Evolutionary conservation across 2,797 vertebrate species (phyloP), one percentile per base, ranked within the genome.

Genomic region (Diceros bicornis): DNA sequence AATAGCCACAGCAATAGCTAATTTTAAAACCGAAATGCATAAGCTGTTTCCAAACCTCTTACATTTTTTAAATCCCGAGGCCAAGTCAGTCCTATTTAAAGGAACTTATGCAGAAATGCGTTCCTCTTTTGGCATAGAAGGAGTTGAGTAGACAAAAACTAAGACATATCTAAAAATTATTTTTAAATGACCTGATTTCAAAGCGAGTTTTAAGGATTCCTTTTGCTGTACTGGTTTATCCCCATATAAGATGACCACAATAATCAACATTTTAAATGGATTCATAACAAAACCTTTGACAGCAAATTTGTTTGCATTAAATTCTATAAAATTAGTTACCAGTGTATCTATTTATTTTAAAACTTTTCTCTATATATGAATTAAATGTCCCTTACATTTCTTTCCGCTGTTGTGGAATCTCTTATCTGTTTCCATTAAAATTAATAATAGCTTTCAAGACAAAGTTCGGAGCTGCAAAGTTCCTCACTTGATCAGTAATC

Each of bases 401-500:
- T 94, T 94, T 92, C 72, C 90, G 16, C 59, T 96, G 32, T 95
- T 93, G 91, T 59, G 50, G 88, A 89, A 34, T 89, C 64, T 88
- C 90, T 94, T 94, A 91, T 62, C 82, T 91, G 29, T 89, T 92
- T 96, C 95, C 84, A 32, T 97, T 97, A 96, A 97, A 96, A 92
- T 93, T 97, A 97, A 96, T 93, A 94, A 93, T 96, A 95, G 78
- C 88, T 97, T 96, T 96, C 79, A 89, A 97, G 89, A 71, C 71
- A 91, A 89, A 88, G 92, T 96, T 98, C 97, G 98, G 97, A 97
- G 91, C 94, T 97, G 61, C 97, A 71, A 98, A 98, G 88, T 98
- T 98, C 84, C 82, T 98, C 96, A 90, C 98, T 98, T 98, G 96
- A 96, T 98, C 97, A 96, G 37, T 98, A 98, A 97, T 97, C 97